A percentile compares a stretch with the other conserved stretches of the same genome.
Conservation (phyloP, 92 coral and sea anemone species). For the Galaxea fascicularis region DNA sequence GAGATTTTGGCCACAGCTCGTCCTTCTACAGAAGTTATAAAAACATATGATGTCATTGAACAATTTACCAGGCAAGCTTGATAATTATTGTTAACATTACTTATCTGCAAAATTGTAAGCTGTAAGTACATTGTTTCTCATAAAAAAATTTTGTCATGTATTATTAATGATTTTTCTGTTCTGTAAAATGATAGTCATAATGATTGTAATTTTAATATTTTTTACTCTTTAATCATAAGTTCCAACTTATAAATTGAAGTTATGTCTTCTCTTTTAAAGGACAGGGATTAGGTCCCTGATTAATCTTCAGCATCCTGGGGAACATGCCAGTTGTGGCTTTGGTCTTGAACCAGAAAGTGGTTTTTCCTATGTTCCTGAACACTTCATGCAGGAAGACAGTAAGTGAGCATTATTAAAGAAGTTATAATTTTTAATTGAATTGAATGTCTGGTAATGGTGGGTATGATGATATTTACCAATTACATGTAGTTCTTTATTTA, state of each 20-base stretch:
- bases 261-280: conserved; percentile 34
- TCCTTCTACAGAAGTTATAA: conserved; percentile 87
- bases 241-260: neutral
- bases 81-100: too few relatives aligned
- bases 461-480: too few relatives aligned
- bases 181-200: too few relatives aligned
- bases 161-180: too few relatives aligned
- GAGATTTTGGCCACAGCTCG: conserved; percentile 93
- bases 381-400: conserved; percentile 92
- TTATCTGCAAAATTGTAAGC: too few relatives aligned
- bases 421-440: too few relatives aligned
- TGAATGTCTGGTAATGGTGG: too few relatives aligned
- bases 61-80: conserved; percentile 78
- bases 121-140: too few relatives aligned
- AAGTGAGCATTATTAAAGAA: conserved; percentile 3
- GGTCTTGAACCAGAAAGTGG: conserved; percentile 92
- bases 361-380: conserved; percentile 90
- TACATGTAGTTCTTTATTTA: too few relatives aligned
- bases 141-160: too few relatives aligned
- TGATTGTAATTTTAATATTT: too few relatives aligned
- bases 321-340: conserved; percentile 96
- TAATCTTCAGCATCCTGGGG: conserved; percentile 95
- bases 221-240: too few relatives aligned
- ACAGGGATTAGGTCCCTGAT: conserved; percentile 87
- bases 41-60: conserved; percentile 71